phyloP scores from a whole-genome alignment of 2,797 vertebrate species.

The Myotis pilosus region DNA sequence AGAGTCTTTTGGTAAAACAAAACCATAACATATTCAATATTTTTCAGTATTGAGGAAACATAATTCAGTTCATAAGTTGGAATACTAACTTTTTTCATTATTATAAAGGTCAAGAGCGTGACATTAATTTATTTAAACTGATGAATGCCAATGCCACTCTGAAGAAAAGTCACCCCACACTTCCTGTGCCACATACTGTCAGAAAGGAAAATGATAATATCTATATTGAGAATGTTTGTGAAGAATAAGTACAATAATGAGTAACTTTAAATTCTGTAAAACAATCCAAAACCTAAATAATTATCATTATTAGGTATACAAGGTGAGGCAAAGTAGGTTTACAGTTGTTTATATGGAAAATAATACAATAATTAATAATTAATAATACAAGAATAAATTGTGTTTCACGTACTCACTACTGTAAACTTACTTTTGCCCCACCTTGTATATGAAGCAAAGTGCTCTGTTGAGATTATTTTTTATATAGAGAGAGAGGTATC shows the following conservation, averaged over 20 bases:
- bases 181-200: neutral
- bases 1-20: neutral
- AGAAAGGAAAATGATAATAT: neutral
- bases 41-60: neutral
- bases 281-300: neutral
- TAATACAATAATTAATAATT: neutral
- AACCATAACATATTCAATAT: neutral
- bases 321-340: neutral
- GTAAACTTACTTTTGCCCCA: neutral
- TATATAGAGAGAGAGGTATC: neutral
- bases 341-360: neutral
- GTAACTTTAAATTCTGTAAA: constrained; percentile 4
- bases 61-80: neutral
- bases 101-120: neutral
- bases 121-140: constrained; percentile 16
- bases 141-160: neutral
- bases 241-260: constrained; percentile 7
- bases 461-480: neutral
- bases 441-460: neutral
- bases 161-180: neutral
- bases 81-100: neutral
- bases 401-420: neutral
- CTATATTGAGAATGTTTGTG: neutral
- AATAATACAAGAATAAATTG: neutral
- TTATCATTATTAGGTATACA: neutral